A percentile compares a stretch with the other conserved stretches of the same genome.
phyloP scores from a whole-genome alignment of 2,113 vertebrate genomes.

The Columba livia region DNA sequence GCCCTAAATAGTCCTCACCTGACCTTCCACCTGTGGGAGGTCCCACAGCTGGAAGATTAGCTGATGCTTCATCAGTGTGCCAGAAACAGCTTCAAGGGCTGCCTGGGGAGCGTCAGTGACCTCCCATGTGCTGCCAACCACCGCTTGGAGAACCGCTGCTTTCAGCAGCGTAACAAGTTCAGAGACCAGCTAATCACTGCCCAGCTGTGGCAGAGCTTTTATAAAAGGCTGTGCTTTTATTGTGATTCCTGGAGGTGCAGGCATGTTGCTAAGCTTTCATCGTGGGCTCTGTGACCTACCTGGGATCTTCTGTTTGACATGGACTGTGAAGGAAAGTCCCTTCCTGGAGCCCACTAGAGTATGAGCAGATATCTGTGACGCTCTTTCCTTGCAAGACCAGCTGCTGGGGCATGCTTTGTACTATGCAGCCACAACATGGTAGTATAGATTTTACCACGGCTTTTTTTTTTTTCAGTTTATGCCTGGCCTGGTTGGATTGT shows the following conservation, averaged over 20 bases:
- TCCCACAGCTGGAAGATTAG: background rate
- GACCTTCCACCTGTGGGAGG: background rate
- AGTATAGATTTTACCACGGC: background rate
- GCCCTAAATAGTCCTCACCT: background rate
- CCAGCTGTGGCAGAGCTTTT: background rate
- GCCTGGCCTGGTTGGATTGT: background rate
- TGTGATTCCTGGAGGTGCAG: background rate
- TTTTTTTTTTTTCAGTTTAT: background rate
- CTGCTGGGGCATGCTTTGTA: background rate
- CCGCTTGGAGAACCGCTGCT: background rate
- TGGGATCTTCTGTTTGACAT: background rate
- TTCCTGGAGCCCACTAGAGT: background rate
- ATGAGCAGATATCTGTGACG: background rate
- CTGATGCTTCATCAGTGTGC: background rate
- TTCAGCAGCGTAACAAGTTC: background rate
- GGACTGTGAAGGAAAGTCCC: background rate
- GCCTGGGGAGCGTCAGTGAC: background rate
- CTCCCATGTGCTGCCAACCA: background rate
- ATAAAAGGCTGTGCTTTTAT: background rate
- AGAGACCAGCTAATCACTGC: background rate
- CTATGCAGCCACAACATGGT: background rate
- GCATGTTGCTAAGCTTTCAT: background rate
- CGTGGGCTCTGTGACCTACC: background rate
- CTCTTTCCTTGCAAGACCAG: background rate
- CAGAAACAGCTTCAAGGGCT: background rate